Conservation (phyloP, 2,113 vertebrate genomes). For the Catharus bicknelli region DNA sequence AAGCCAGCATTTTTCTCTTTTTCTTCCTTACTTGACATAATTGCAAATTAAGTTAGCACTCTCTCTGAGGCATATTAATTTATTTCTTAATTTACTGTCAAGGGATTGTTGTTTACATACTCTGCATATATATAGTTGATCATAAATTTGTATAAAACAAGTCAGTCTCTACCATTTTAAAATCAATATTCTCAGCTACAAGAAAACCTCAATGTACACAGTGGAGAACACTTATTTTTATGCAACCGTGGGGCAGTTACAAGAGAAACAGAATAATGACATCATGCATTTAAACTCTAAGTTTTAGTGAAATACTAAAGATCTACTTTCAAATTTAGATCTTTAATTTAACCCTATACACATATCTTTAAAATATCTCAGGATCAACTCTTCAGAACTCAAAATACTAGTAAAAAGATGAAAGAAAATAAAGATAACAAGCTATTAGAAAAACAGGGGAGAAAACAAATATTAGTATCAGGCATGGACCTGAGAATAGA, state of each 20-base stretch:
- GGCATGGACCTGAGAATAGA: background rate
- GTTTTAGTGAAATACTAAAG: background rate
- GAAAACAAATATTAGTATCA: background rate
- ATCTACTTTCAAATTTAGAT: background rate
- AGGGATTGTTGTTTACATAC: background rate
- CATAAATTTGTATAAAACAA: background rate
- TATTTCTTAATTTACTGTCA: background rate
- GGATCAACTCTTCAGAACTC: background rate
- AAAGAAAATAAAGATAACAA: background rate
- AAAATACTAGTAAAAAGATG: background rate
- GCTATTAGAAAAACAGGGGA: background rate
- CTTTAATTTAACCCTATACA: background rate
- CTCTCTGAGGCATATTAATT: background rate
- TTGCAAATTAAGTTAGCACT: slow-evolving; percentile 15
- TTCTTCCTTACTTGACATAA: background rate
- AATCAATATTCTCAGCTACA: background rate
- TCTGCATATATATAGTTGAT: background rate
- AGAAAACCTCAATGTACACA: background rate
- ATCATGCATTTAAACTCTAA: background rate
- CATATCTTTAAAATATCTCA: background rate
- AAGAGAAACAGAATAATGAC: background rate
- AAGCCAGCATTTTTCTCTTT: background rate
- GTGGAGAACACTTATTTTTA: background rate
- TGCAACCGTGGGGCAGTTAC: background rate
- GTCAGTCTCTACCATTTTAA: background rate